phyloP scores from a whole-genome alignment of 2,888 invertebrate genomes.

The Petrophora chlorosata region DNA sequence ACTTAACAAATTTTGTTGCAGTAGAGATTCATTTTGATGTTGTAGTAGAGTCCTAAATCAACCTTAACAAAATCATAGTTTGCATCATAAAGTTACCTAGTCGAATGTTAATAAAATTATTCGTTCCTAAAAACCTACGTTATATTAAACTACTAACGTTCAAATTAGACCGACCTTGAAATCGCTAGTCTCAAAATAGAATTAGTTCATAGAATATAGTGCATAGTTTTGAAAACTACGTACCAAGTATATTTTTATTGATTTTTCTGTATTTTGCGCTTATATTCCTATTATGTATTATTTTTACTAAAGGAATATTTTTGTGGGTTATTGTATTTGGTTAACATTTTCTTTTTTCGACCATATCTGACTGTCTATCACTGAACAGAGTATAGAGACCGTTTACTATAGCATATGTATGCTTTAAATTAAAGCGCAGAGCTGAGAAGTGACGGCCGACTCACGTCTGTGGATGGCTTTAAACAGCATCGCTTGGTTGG shows the following conservation, averaged over 20 bases:
- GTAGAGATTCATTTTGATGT: constrained; percentile 59
- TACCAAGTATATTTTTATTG: constrained; percentile 14
- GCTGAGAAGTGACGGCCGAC: background rate
- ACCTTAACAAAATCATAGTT: constrained; percentile 25
- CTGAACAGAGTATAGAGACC: background rate
- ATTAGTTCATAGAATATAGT: constrained; percentile 31
- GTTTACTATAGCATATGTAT: constrained; percentile 1
- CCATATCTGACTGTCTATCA: constrained; percentile 1
- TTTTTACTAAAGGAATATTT: constrained; percentile 12
- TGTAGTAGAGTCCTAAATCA: constrained; percentile 42
- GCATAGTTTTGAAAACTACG: constrained; percentile 13
- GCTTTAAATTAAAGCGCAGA: background rate
- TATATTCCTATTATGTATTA: constrained; percentile 29
- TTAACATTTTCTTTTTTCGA: constrained; percentile 20
- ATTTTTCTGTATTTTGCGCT: constrained; percentile 30
- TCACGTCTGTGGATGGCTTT: constrained; percentile 1
- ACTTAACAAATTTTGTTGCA: constrained; percentile 60
- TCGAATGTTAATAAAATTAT: constrained; percentile 22
- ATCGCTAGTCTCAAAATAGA: constrained; percentile 77
- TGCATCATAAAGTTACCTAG: constrained; percentile 19
- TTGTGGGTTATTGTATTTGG: constrained; percentile 18
- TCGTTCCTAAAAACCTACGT: constrained; percentile 13
- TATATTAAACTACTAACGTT: constrained; percentile 44
- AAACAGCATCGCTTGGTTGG: constrained; percentile 7
- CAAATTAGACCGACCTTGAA: constrained; percentile 59